Conservation (phyloP, 1,140 invertebrate genomes). For the Drosophila malerkotliana region DNA sequence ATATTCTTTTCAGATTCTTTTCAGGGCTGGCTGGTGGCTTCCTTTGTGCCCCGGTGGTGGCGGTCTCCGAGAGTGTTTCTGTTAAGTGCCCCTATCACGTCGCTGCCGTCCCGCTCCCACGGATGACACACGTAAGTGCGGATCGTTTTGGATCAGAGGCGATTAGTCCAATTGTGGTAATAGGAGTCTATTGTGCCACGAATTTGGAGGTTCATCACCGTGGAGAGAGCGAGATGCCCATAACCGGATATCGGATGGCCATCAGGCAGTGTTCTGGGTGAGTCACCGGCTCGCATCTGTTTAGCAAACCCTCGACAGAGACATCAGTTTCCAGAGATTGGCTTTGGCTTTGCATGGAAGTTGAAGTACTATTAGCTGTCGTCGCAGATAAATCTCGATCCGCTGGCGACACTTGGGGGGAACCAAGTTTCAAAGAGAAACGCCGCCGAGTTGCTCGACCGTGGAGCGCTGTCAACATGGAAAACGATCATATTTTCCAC, state of each 20-base stretch:
- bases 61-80: slow-evolving; percentile 15
- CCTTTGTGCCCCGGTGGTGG: slow-evolving; percentile 3
- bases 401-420: slow-evolving; percentile 6
- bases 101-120: not conserved
- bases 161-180: slow-evolving; percentile 36
- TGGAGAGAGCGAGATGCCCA: not conserved
- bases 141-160: slow-evolving; percentile 11
- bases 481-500: slow-evolving; percentile 39
- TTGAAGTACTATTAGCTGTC: not conserved
- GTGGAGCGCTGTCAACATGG: slow-evolving; percentile 30
- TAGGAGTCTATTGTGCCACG: not conserved
- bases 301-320: not conserved
- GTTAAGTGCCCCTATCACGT: slow-evolving; percentile 26
- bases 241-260: not conserved
- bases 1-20: slow-evolving; percentile 34
- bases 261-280: not conserved
- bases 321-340: not conserved
- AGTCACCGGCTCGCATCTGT: not conserved
- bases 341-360: not conserved
- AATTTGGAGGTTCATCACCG: not conserved
- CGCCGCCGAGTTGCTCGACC: slow-evolving; percentile 22
- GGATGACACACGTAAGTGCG: slow-evolving; percentile 12
- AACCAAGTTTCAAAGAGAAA: slow-evolving; percentile 21
- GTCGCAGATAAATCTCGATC: not conserved
- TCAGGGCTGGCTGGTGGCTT: not conserved